These are phyloP conservation scores for Amblyraja radiata DNA, from an alignment of 2,797 vertebrate species.

Conservation along the genomic window DNA sequence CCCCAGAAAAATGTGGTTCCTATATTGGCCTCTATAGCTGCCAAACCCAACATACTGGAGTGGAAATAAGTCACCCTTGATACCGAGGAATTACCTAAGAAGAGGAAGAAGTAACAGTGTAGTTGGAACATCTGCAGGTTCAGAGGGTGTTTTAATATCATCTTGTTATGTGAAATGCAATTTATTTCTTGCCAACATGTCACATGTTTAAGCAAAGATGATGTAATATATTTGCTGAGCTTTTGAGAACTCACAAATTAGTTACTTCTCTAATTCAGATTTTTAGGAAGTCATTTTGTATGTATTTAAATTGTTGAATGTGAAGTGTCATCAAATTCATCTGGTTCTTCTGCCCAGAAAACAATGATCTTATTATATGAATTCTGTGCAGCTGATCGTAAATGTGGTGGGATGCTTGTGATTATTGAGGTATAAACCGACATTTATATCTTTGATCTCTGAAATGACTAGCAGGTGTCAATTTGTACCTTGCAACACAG, in stretches of 20 bases:
- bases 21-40: no score
- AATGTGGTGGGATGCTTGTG: background rate
- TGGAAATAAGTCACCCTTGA: no score
- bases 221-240: background rate
- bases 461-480: background rate
- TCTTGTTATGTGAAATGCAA: no score
- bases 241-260: background rate
- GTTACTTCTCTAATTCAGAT: background rate
- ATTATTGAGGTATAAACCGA: background rate
- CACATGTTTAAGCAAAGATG: background rate
- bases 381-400: background rate
- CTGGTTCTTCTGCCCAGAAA: background rate
- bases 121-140: no score
- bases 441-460: background rate
- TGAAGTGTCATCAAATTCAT: background rate
- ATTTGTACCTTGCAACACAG: background rate
- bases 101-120: no score
- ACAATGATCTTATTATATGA: background rate
- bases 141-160: no score
- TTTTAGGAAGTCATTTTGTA: background rate
- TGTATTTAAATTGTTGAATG: background rate
- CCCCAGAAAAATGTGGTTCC: no score
- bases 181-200: no score
- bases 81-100: no score
- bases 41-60: no score